Evolutionary conservation across 1,140 invertebrate species (phyloP), one percentile per base, ranked within the genome.

Genomic region (Drosophila prosaltans): DNA sequence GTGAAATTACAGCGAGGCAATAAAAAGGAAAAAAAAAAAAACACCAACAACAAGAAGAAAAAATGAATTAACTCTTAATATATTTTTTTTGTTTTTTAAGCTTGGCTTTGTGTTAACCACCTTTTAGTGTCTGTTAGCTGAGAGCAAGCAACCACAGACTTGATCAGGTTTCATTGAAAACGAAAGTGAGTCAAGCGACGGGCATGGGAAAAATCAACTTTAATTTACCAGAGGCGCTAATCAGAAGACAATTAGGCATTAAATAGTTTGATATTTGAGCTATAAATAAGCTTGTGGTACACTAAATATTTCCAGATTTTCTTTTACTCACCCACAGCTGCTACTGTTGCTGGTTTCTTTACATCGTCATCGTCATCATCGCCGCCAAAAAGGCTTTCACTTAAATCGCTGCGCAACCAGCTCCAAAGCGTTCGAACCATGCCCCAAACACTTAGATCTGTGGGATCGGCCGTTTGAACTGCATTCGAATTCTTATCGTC

Each of bases 401-500:
- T 81, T 26, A 91, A 65, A 74, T 91, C 90, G 54, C 78, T 88
- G 72, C 83, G 81, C 39, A 91, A 69, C 90, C 90, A 91, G 65
- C 74, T 69, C 83, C 83, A 91, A 3, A 91, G 61, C 45, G 82
- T 71, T 3, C 86, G 81, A 16, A 91, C 90, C 66, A 91, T 89
- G 65, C 90, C 83, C 90, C 90, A 91, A 62, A 91, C 83, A 58
- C 90, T 91, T 7, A 90, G 71, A 74, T 91, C 80, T 67, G 90
- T 77, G 64, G 76, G 68, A 64, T 86, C 81, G 4, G 72, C 58
- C 1, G 81, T 60, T 65, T 90, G 76, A 8, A 91, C 24, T 54
- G 83, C 78, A 66, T 73, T 91, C 72, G 74, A 66, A 61, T 91
- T 90, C 51, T 88, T 80, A 41, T 45, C 43, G 30, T 51, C 55